Conservation (phyloP, 2,113 vertebrate species). For the Triplophysa dalaica region DNA sequence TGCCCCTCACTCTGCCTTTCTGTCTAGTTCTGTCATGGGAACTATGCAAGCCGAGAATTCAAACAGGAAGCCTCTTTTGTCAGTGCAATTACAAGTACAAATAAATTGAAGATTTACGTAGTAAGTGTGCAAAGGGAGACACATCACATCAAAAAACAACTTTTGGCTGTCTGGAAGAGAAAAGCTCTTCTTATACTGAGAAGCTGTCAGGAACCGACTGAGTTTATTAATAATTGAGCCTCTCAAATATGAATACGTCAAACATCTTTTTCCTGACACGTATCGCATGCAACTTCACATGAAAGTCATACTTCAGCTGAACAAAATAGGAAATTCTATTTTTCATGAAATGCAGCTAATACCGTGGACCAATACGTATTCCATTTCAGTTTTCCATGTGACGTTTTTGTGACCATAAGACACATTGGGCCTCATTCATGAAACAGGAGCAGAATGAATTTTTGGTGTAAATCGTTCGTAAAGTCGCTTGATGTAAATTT, state of each 20-base stretch:
- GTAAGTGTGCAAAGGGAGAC: not conserved
- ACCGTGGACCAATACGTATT: too few relatives aligned
- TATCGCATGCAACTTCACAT: not conserved
- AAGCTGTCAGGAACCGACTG: not conserved
- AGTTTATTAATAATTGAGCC: not conserved
- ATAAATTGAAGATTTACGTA: not conserved
- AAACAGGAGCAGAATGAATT: too few relatives aligned
- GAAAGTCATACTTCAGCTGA: too few relatives aligned
- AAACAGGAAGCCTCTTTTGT: not conserved
- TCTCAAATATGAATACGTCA: not conserved
- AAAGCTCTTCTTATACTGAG: not conserved
- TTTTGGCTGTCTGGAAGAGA: not conserved
- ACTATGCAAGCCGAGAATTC: not conserved
- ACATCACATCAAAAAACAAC: constrained; percentile 1
- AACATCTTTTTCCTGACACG: not conserved
- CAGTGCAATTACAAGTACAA: not conserved
- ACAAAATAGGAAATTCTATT: too few relatives aligned
- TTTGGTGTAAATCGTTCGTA: too few relatives aligned
- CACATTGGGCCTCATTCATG: too few relatives aligned
- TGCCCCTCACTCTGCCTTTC: not conserved
- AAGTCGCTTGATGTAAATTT: too few relatives aligned
- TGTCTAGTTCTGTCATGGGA: not conserved
- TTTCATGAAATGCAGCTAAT: too few relatives aligned
- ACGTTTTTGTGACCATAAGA: too few relatives aligned
- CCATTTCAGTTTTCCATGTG: too few relatives aligned